Evolutionary conservation across 2,888 invertebrate genomes (phyloP).

Genomic region (Caenorhabditis plicata): DNA sequence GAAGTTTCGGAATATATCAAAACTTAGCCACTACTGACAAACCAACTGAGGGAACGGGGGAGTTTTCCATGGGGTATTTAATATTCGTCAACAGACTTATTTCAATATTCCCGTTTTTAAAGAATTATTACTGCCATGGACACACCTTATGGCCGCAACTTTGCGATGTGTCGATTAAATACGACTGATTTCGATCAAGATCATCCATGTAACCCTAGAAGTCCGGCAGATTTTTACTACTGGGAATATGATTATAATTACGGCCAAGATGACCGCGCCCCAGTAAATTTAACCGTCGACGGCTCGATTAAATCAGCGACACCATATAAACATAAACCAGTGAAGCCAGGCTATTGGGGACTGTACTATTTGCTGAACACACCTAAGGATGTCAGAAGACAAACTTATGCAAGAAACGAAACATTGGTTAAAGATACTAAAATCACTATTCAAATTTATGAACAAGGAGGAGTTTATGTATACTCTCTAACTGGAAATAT

Average conservation of each 20-base stretch:
- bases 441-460: constrained; percentile 4
- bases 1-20: constrained; percentile 27
- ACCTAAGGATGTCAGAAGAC: constrained; percentile 45
- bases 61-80: constrained; percentile 49
- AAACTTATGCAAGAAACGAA: constrained; percentile 27
- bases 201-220: constrained; percentile 49
- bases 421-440: constrained; percentile 18
- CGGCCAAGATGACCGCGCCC: constrained; percentile 24
- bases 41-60: constrained; percentile 56
- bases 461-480: constrained; percentile 60
- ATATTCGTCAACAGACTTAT: not conserved
- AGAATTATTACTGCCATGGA: constrained; percentile 45
- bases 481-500: constrained; percentile 33
- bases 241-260: constrained; percentile 46
- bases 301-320: constrained; percentile 5
- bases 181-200: constrained; percentile 12
- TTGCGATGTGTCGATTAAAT: constrained; percentile 50
- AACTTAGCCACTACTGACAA: constrained; percentile 35
- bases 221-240: constrained; percentile 56
- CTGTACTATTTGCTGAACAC: constrained; percentile 49
- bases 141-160: constrained; percentile 31
- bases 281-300: constrained; percentile 6
- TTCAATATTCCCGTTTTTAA: constrained; percentile 1
- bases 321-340: constrained; percentile 44
- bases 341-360: constrained; percentile 59